Percentiles rank a stretch among this genome's conserved stretches.
Evolutionary conservation across 2,113 vertebrate genomes (phyloP).

Genomic region (Heptranchias perlo): DNA sequence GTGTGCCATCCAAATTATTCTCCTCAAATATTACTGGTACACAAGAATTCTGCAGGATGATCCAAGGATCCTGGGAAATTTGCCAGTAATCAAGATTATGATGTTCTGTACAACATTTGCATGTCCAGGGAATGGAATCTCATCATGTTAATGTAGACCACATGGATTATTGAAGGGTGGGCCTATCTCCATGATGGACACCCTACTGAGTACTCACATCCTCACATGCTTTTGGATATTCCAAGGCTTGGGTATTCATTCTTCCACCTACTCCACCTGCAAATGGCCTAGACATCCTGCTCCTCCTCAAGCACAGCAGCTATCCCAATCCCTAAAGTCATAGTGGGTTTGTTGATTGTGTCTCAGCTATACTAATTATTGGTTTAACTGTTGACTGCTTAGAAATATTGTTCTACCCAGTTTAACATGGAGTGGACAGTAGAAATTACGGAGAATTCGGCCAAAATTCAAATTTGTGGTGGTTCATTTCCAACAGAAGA

Average conservation of each 20-base stretch:
- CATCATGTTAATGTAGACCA: not conserved
- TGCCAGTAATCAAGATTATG: not conserved
- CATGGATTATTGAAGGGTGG: not conserved
- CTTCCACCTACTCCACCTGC: not conserved
- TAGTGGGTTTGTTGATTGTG: not conserved
- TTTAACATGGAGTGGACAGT: not conserved
- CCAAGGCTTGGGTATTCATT: not conserved
- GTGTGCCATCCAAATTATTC: not conserved
- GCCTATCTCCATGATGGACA: not conserved
- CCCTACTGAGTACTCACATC: not conserved
- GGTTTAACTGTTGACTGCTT: not conserved
- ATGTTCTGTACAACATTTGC: not conserved
- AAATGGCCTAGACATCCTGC: not conserved
- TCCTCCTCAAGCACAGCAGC: not conserved
- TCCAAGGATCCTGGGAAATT: not conserved
- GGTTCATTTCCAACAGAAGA: not conserved
- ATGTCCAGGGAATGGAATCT: not conserved
- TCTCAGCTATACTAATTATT: not conserved
- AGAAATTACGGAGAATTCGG: not conserved
- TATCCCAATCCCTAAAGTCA: not conserved
- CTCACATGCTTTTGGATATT: not conserved
- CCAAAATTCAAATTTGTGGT: not conserved
- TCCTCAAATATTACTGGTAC: not conserved
- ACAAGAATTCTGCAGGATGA: not conserved
- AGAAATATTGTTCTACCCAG: not conserved